These are phyloP conservation scores for Elegia similella DNA, from an alignment of 2,888 invertebrate species.

Conservation along the genomic window DNA sequence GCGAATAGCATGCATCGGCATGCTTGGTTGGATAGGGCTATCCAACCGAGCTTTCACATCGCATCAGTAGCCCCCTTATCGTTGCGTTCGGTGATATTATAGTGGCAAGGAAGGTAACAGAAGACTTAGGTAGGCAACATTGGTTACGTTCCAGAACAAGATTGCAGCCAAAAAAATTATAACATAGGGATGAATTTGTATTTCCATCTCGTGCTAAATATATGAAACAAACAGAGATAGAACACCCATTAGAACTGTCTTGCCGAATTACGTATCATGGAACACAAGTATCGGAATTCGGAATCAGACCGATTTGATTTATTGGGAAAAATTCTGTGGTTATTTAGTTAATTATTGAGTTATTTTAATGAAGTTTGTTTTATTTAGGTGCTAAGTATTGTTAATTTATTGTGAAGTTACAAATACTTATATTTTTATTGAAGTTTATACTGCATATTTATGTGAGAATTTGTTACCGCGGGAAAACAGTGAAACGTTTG, in stretches of 20 bases:
- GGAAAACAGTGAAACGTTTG: slow-evolving; percentile 77
- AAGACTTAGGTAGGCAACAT: no score
- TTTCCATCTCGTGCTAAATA: neutral
- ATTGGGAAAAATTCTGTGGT: slow-evolving; percentile 21
- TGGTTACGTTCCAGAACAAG: neutral
- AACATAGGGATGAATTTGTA: neutral
- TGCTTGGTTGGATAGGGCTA: no score
- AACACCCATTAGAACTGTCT: neutral
- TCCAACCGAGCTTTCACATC: no score
- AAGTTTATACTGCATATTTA: slow-evolving; percentile 21
- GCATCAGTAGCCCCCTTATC: no score
- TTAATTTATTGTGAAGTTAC: neutral
- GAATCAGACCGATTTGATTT: slow-evolving; percentile 1
- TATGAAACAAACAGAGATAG: neutral
- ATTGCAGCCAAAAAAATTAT: neutral
- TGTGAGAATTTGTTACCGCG: slow-evolving; percentile 61
- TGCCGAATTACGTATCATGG: neutral
- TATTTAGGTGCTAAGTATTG: neutral
- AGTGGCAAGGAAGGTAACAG: no score
- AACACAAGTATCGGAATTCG: neutral
- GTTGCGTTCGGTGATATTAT: no score
- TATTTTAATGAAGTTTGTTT: slow-evolving; percentile 4
- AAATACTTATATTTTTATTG: neutral
- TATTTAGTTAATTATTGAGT: slow-evolving; percentile 12
- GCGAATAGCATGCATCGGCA: no score